phyloP scores from a whole-genome alignment of 92 coral and sea anemone genomes.

The Parazoanthus swiftii region DNA sequence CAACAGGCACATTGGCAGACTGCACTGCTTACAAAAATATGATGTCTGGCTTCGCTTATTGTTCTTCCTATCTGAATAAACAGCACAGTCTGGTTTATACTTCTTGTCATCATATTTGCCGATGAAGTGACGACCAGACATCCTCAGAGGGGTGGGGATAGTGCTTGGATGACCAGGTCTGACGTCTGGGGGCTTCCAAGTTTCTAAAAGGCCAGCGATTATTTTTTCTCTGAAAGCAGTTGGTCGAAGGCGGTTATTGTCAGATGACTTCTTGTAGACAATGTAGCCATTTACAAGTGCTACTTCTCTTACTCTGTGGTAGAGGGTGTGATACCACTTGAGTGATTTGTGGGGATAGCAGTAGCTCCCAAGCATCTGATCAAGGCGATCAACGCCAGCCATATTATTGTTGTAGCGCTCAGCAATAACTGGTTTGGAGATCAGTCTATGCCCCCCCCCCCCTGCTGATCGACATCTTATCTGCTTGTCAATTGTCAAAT shows the following conservation, averaged over 20 bases:
- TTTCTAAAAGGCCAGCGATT: neutral
- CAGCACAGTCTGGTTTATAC: neutral
- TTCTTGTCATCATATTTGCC: neutral
- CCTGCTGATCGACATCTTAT: constrained; percentile 40
- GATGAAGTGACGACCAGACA: neutral
- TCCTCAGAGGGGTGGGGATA: neutral
- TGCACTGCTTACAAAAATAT: constrained; percentile 56
- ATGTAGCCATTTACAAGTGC: neutral
- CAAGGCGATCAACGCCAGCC: constrained; percentile 26
- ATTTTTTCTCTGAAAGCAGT: constrained; percentile 3
- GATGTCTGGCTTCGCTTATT: constrained; percentile 51
- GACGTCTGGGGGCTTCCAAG: neutral
- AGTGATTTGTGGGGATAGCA: constrained; percentile 32
- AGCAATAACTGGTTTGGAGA: neutral
- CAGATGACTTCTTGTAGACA: neutral
- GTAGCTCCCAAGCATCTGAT: constrained; percentile 26
- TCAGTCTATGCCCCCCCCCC: neutral
- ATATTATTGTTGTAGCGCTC: neutral
- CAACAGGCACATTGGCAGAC: constrained; percentile 53
- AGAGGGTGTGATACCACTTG: constrained; percentile 47
- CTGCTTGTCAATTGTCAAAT: constrained; percentile 54
- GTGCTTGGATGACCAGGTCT: neutral
- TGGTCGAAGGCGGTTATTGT: neutral
- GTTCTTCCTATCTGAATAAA: constrained; percentile 19
- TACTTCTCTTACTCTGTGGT: constrained; percentile 18